Base-by-base conservation (phyloP, 2,888 invertebrate genomes). In the Timandra comae region DNA sequence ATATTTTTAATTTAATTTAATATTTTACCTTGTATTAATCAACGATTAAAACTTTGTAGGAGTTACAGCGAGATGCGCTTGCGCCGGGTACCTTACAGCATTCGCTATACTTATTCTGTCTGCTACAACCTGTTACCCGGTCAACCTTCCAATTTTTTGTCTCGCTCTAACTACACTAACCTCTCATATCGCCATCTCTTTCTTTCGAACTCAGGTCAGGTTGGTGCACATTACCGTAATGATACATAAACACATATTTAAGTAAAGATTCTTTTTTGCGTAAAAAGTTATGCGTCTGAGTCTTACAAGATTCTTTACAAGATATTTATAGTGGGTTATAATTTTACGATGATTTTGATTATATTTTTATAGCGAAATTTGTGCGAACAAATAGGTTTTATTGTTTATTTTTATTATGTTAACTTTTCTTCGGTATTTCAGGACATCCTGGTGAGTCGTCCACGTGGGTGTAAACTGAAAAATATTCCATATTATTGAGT, bases 201-300 rank as follows among this genome's bases (percentile, higher is more conserved):
- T 78, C 66, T 27, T 41, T 46, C 68, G 49, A 68, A 67, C 71
- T 65, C 72, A 64, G 82, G 82, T 84, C 82, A 82, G 75, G 62
- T 69, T 63, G 49, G 54, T 68, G 71, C 63, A 71, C 71, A 80
- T 82, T 80, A 81, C 77, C 54, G 80, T 85, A 84, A 85, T 84
- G 78, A 82, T 81, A 82, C 79, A 76, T 81, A 81, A 82, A 82
- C 74, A 82, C 81, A 82, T 78, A 82, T 84, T 81, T 82, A 81
- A 80, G 81, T 81, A 70, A 77, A 76, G 70, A 67, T 72, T 68
- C 66, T 74, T 78, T 24, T 82, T 81, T 81, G 63, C 56, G 49
- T 53, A 73, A 80, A 77, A 77, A 74, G 67, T 57, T 65, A 46
- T 56, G 58, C 59, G 70, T 68, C 63, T 63, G 70, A 54, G 58